Conservation (phyloP, 2,113 vertebrate genomes). For the Hippocampus comes region DNA sequence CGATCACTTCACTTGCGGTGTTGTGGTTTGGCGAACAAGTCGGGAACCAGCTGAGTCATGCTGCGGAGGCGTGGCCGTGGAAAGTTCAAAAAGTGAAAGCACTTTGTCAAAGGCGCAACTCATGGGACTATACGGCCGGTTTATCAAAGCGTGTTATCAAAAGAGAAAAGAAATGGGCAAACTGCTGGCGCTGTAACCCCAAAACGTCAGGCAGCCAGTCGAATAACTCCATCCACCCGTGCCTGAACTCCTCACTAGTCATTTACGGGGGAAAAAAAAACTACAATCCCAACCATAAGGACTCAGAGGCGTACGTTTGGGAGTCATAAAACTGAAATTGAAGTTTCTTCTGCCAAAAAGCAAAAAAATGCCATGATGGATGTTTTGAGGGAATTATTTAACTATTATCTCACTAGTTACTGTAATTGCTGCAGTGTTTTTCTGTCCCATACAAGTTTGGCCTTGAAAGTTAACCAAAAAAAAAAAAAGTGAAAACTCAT, state of each 20-base stretch:
- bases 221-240: background rate
- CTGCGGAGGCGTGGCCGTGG: background rate
- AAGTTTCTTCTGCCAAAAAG: background rate
- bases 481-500: too few relatives aligned
- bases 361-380: background rate
- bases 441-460: background rate
- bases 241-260: too few relatives aligned
- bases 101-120: background rate
- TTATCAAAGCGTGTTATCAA: background rate
- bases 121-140: background rate
- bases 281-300: too few relatives aligned
- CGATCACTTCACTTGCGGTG: background rate
- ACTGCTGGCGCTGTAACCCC: background rate
- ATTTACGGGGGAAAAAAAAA: too few relatives aligned
- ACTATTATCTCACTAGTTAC: background rate
- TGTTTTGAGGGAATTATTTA: background rate
- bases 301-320: too few relatives aligned
- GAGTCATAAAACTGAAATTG: too few relatives aligned
- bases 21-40: background rate
- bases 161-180: background rate
- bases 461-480: background rate
- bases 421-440: too few relatives aligned
- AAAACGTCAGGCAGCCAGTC: too few relatives aligned
- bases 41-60: too few relatives aligned
- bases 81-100: background rate